These are phyloP conservation scores for Ctena decussata DNA, from an alignment of 2,888 invertebrate genomes.

Conservation along the genomic window DNA sequence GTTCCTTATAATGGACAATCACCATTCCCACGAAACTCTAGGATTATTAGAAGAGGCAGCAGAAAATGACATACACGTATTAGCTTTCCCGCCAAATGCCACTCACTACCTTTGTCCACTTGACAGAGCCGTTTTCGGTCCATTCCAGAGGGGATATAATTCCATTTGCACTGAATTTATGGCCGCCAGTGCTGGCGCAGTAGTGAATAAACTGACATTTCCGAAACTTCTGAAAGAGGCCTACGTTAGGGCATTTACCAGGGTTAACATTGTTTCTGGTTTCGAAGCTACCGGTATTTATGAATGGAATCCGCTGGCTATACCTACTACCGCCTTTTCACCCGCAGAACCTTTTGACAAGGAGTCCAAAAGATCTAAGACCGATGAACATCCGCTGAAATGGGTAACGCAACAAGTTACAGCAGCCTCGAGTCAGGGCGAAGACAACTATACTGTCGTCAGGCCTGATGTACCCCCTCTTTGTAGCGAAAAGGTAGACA, in stretches of 20 bases:
- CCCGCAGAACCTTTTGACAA: neutral
- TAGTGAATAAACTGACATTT: slow-evolving; percentile 9
- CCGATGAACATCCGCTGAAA: neutral
- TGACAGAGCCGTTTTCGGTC: slow-evolving; percentile 21
- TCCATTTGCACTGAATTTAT: slow-evolving; percentile 13
- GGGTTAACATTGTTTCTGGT: slow-evolving; percentile 15
- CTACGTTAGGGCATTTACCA: neutral
- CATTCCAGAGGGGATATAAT: slow-evolving; percentile 6
- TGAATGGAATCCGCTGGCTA: slow-evolving; percentile 17
- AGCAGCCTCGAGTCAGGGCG: neutral
- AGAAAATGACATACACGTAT: neutral
- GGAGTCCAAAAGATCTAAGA: neutral
- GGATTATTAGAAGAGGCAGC: slow-evolving; percentile 2
- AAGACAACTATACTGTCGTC: neutral
- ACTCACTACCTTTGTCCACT: slow-evolving; percentile 28
- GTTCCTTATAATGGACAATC: slow-evolving; percentile 11
- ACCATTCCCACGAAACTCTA: slow-evolving; percentile 10
- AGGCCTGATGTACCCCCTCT: neutral
- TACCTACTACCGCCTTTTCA: neutral
- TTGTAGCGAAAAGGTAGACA: too few relatives aligned
- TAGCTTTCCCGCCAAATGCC: slow-evolving; percentile 8
- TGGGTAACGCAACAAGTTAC: neutral
- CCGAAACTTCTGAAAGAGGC: slow-evolving; percentile 17
- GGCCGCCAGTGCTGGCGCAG: neutral
- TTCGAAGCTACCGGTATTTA: slow-evolving; percentile 18